Conservation (phyloP, 2,113 vertebrate genomes). For the Sinocyclocheilus maitianheensis region DNA sequence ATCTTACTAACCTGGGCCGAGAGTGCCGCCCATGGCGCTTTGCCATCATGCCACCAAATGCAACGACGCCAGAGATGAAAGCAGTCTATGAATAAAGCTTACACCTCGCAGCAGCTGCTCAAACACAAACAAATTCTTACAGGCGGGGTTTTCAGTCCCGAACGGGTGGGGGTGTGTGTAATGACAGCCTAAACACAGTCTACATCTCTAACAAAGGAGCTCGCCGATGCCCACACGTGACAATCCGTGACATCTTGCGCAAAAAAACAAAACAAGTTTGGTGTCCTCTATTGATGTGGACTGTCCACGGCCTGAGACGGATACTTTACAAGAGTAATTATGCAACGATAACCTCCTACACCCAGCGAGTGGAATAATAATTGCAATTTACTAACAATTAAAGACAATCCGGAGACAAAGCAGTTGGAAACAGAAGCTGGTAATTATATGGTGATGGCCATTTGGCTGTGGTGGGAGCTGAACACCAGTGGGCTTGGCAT, state of each 20-base stretch:
- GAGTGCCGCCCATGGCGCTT: background rate
- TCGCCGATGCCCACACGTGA: slow-evolving; percentile 54
- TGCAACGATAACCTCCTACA: slow-evolving; percentile 18
- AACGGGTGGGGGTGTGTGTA: background rate
- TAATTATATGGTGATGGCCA: slow-evolving; percentile 55
- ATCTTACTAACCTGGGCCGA: slow-evolving; percentile 10
- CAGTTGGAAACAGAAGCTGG: slow-evolving; percentile 40
- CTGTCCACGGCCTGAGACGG: background rate
- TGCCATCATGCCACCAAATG: slow-evolving; percentile 11
- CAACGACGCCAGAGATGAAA: slow-evolving; percentile 54
- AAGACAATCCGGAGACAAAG: slow-evolving; percentile 51
- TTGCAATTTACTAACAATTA: slow-evolving; percentile 60
- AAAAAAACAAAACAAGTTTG: background rate
- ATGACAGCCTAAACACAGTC: slow-evolving; percentile 48
- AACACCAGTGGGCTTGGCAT: slow-evolving; percentile 52
- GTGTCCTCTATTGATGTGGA: background rate
- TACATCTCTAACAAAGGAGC: slow-evolving; percentile 43
- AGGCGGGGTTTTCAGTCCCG: slow-evolving; percentile 25
- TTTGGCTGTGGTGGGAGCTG: slow-evolving; percentile 40
- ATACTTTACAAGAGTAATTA: slow-evolving; percentile 50
- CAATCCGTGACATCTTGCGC: slow-evolving; percentile 26
- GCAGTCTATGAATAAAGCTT: slow-evolving; percentile 53
- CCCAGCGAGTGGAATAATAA: no score
- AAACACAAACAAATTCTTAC: slow-evolving; percentile 60
- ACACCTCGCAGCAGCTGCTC: slow-evolving; percentile 60